Evolutionary conservation across 2,888 invertebrate species (phyloP).

Genomic region (Odontocolon sp.): DNA sequence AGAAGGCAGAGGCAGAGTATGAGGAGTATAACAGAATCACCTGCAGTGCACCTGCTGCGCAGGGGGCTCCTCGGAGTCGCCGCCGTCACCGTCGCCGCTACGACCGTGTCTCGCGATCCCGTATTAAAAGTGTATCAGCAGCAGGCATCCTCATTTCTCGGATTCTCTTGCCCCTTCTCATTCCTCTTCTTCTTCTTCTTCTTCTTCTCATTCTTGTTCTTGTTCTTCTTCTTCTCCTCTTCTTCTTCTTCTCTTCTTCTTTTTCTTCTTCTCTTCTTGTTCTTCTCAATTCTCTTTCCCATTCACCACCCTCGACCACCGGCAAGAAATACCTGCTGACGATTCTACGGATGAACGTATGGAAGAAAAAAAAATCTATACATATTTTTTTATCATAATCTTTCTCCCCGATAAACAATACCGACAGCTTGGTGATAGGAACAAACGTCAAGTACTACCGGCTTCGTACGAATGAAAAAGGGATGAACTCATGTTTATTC

Average conservation of each 20-base stretch:
- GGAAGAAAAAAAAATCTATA: neutral
- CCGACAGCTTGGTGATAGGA: slow-evolving; percentile 60
- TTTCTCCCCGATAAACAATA: slow-evolving; percentile 15
- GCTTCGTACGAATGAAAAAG: slow-evolving; percentile 24
- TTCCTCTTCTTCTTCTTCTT: slow-evolving; percentile 57
- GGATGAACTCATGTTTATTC: slow-evolving; percentile 35
- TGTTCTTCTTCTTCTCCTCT: slow-evolving; percentile 1
- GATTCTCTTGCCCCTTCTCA: slow-evolving; percentile 15
- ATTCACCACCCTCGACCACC: slow-evolving; percentile 53
- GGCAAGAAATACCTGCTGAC: slow-evolving; percentile 47
- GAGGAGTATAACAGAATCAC: slow-evolving; percentile 76
- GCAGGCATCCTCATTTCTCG: slow-evolving; percentile 41
- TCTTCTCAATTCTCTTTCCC: slow-evolving; percentile 40
- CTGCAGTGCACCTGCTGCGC: slow-evolving; percentile 81
- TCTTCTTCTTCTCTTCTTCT: slow-evolving; percentile 15
- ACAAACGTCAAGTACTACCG: neutral
- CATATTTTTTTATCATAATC: slow-evolving; percentile 24
- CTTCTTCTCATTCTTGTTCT: too few relatives aligned
- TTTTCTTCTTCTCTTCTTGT: slow-evolving; percentile 19
- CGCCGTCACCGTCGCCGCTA: slow-evolving; percentile 22
- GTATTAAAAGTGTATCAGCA: slow-evolving; percentile 60
- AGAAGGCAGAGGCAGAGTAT: slow-evolving; percentile 29
- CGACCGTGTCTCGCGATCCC: slow-evolving; percentile 37
- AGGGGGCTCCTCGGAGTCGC: slow-evolving; percentile 75
- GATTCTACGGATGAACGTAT: slow-evolving; percentile 15